Percentiles rank a stretch among this genome's conserved stretches.
Evolutionary conservation across 2,113 vertebrate genomes (phyloP).

Genomic region (Crotalus viridis): DNA sequence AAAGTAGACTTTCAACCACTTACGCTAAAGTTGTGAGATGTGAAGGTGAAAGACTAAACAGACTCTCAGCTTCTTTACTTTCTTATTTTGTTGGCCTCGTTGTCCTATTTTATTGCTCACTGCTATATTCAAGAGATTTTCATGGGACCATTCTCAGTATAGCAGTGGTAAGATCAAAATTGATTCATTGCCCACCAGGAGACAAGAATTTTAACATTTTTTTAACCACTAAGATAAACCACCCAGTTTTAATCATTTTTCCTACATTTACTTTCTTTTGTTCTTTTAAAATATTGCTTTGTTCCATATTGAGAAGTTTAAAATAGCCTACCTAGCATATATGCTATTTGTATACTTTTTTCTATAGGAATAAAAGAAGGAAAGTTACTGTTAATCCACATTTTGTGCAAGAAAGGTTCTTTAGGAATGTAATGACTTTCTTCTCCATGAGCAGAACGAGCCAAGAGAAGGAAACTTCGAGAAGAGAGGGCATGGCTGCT

Average conservation of each 20-base stretch:
- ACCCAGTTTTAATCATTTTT: not conserved
- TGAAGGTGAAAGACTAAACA: not conserved
- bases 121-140: not conserved
- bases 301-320: not conserved
- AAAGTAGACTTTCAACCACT: not conserved
- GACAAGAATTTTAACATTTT: not conserved
- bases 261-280: not conserved
- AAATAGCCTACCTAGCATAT: not conserved
- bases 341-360: not conserved
- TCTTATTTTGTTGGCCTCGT: not conserved
- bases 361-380: not conserved
- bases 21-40: not conserved
- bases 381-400: not conserved
- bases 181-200: not conserved
- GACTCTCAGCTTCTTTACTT: not conserved
- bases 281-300: not conserved
- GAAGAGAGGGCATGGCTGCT: conserved; percentile 92
- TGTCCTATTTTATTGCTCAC: not conserved
- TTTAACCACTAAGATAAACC: not conserved
- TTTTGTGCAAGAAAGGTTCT: not conserved
- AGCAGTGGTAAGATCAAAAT: not conserved
- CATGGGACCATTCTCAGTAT: not conserved
- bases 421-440: not conserved
- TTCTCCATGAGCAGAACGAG: conserved; percentile 77
- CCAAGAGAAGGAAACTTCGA: conserved; percentile 88